phyloP scores from a whole-genome alignment of 2,888 invertebrate genomes.

The Esperia sulphurella region DNA sequence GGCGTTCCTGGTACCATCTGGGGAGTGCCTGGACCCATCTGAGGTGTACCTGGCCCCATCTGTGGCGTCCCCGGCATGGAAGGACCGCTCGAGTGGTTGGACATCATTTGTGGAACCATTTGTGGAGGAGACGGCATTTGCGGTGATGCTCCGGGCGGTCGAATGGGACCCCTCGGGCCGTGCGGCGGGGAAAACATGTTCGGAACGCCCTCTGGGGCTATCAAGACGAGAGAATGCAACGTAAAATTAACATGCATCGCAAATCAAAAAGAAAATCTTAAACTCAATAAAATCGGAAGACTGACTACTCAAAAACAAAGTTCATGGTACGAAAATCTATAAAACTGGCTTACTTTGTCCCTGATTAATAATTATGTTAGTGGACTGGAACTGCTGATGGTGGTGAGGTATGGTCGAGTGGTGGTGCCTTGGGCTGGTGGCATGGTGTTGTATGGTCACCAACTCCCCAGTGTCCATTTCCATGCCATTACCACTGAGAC shows the following conservation, averaged over 20 bases:
- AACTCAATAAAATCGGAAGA: slow-evolving; percentile 10
- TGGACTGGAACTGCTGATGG: slow-evolving; percentile 66
- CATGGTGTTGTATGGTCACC: slow-evolving; percentile 73
- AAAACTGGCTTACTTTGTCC: slow-evolving; percentile 60
- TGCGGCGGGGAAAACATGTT: slow-evolving; percentile 69
- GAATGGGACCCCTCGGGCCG: slow-evolving; percentile 54
- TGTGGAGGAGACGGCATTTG: slow-evolving; percentile 32
- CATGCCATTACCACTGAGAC: slow-evolving; percentile 81
- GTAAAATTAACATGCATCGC: slow-evolving; percentile 49
- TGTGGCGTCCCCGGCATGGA: slow-evolving; percentile 17
- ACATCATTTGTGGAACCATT: slow-evolving; percentile 42
- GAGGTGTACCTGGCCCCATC: slow-evolving; percentile 21
- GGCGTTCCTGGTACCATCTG: slow-evolving; percentile 24
- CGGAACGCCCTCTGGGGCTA: slow-evolving; percentile 72
- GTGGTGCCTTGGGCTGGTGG: slow-evolving; percentile 69
- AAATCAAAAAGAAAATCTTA: slow-evolving; percentile 31
- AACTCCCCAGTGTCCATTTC: slow-evolving; percentile 74
- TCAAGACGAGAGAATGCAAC: slow-evolving; percentile 56
- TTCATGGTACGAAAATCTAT: not conserved
- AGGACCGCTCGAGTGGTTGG: slow-evolving; percentile 22
- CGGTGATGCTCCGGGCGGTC: slow-evolving; percentile 53
- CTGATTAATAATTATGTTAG: slow-evolving; percentile 71
- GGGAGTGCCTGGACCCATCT: slow-evolving; percentile 22
- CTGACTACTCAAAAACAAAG: not conserved
- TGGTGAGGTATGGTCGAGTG: slow-evolving; percentile 66